A percentile compares a stretch with the other conserved stretches of the same genome.
Evolutionary conservation across 2,113 vertebrate species (phyloP).

Genomic region (Oceanodroma tethys): DNA sequence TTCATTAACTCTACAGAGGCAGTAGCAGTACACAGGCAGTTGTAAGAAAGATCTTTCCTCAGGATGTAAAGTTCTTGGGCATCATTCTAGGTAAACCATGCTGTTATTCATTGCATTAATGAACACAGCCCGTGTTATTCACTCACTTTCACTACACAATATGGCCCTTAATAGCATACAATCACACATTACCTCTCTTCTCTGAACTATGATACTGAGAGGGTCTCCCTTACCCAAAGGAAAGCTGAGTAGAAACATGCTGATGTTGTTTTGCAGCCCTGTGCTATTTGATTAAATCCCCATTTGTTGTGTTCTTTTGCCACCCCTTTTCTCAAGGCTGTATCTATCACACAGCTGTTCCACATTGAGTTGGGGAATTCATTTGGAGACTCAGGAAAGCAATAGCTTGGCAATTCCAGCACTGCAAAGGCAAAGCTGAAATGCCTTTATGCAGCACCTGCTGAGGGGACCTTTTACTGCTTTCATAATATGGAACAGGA

Average conservation of each 20-base stretch:
- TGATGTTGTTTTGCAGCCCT: not conserved
- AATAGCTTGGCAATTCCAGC: conserved; percentile 46
- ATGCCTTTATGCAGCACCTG: conserved; percentile 62
- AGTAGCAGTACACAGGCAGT: not conserved
- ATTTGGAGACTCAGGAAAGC: conserved; percentile 41
- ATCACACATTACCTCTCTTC: not conserved
- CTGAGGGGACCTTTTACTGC: conserved; percentile 66
- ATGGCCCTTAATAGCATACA: not conserved
- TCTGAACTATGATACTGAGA: not conserved
- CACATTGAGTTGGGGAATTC: conserved; percentile 47
- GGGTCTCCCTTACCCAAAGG: not conserved
- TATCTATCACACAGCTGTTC: conserved; percentile 61
- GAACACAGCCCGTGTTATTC: not conserved
- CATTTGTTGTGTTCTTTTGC: conserved; percentile 16
- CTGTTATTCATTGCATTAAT: not conserved
- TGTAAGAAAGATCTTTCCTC: not conserved
- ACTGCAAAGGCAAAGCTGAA: conserved; percentile 35
- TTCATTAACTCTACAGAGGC: not conserved
- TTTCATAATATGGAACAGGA: conserved; percentile 67
- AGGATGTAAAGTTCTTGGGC: not conserved
- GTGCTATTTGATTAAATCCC: conserved; percentile 18
- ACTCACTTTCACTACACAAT: not conserved
- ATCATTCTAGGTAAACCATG: not conserved
- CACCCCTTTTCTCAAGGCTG: conserved; percentile 46
- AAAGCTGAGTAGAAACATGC: not conserved